These are phyloP conservation scores for Nesometra sesokonis DNA, from an alignment of 35 echinoderm and acorn worm genomes.

Conservation along the genomic window DNA sequence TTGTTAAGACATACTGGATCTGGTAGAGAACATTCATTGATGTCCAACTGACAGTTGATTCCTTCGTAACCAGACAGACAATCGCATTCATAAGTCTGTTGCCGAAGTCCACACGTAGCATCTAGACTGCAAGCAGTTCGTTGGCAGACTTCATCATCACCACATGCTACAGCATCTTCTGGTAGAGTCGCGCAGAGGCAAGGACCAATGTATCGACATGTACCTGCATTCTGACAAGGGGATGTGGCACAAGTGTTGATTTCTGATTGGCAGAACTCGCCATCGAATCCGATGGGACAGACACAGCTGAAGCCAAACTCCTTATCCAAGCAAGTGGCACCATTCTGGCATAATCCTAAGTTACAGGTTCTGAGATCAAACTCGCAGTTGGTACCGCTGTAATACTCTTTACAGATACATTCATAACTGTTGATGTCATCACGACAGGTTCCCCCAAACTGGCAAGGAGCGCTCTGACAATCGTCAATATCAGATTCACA, in stretches of 20 bases:
- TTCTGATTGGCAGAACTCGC: constrained; percentile 35
- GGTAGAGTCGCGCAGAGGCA: constrained; percentile 50
- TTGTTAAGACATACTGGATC: not conserved
- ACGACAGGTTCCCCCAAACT: constrained; percentile 41
- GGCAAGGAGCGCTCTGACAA: constrained; percentile 50
- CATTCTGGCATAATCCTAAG: constrained; percentile 54
- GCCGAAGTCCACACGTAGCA: constrained; percentile 12
- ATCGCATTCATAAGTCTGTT: constrained; percentile 38
- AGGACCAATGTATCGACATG: constrained; percentile 46
- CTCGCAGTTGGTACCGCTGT: constrained; percentile 52
- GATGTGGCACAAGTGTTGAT: constrained; percentile 65
- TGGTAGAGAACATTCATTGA: constrained; percentile 31
- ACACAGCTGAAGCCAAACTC: constrained; percentile 52
- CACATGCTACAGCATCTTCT: constrained; percentile 15
- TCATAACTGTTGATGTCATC: constrained; percentile 45
- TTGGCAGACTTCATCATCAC: constrained; percentile 51
- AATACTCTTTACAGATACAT: constrained; percentile 45
- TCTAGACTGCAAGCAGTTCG: constrained; percentile 16
- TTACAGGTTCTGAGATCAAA: constrained; percentile 65
- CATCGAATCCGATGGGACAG: constrained; percentile 62
- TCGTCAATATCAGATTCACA: constrained; percentile 71
- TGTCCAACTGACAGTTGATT: constrained; percentile 30
- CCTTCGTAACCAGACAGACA: constrained; percentile 54
- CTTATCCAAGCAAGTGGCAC: constrained; percentile 33
- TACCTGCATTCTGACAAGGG: constrained; percentile 61